Base-by-base conservation (phyloP, 2,888 invertebrate genomes). In the Drosophila antonietae region DNA sequence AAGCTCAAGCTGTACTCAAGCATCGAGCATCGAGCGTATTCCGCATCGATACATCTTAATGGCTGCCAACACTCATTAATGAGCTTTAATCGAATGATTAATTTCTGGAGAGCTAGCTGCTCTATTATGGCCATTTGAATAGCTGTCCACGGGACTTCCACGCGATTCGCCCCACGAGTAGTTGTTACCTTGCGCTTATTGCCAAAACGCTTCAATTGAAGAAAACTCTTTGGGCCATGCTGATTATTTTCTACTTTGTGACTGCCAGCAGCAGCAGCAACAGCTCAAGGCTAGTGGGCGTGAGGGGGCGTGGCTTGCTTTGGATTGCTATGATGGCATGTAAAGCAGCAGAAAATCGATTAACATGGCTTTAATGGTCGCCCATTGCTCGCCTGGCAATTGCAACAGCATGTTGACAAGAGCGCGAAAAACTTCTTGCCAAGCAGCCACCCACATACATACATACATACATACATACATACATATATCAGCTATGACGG, bases 301-400 rank as follows among this genome's bases (percentile, higher is more conserved):
- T 10, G 15, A 12, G 46, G 20, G 20, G 20, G 33, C 52, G 20
- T 44, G 59, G 35, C 53, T 44, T 63, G 68, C 37, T 57, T 53
- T 46, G 62, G 44, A 35, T 61, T 65, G 51, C 77, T 47, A 52
- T 63, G 66, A 64, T 62, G 55, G 55, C 59, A 59, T 73, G 81
- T 72, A 63, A 68, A 68, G 82, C 88, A 83, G 78, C 85, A 82
- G 74, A 83, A 83, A 88, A 83, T 83, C 83, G 83, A 83, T 83
- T 83, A 88, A 85, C 83, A 88, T 71, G 82, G 80, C 86, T 82
- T 88, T 85, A 88, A 85, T 88, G 81, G 72, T 65, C 68, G 80
- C 72, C 44, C 46, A 51, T 20, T 20, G 20, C 47, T 46, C 63
- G 35, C 68, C 58, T 68, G 55, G 44, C 77, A 67, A 76, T 68